phyloP scores from a whole-genome alignment of 1,140 invertebrate genomes.

The Danaus plexippus region DNA sequence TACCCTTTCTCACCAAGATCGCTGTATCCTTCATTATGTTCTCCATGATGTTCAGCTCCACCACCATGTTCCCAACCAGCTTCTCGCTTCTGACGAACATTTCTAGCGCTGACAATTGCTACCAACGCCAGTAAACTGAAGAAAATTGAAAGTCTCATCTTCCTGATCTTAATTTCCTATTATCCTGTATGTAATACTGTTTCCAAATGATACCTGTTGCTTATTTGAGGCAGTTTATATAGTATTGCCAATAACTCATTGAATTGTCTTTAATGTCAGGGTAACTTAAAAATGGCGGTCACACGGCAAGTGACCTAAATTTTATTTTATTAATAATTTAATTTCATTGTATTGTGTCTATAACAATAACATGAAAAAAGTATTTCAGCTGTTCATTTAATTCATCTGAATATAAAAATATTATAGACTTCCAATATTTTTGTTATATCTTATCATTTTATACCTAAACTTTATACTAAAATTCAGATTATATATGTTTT shows the following conservation, averaged over 20 bases:
- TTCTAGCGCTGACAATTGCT: conserved; percentile 36
- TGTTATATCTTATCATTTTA: conserved; percentile 2
- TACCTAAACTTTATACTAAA: conserved; percentile 2
- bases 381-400: background rate
- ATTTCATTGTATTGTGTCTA: conserved; percentile 13
- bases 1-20: conserved; percentile 66
- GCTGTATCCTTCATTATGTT: conserved; percentile 67
- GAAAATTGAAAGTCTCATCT: conserved; percentile 43
- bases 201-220: conserved; percentile 62
- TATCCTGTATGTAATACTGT: conserved; percentile 37
- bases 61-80: conserved; percentile 73
- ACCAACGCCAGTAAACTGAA: conserved; percentile 36
- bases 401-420: no score
- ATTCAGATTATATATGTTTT: background rate
- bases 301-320: conserved; percentile 49
- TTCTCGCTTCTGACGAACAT: conserved; percentile 48
- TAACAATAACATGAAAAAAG: background rate
- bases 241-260: conserved; percentile 63
- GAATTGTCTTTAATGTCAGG: conserved; percentile 60
- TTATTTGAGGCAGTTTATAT: conserved; percentile 56
- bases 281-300: conserved; percentile 46
- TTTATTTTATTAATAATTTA: conserved; percentile 26
- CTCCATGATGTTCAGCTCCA: conserved; percentile 67
- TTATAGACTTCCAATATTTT: no score
- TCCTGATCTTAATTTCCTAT: conserved; percentile 16